Evolutionary conservation across 2,888 invertebrate species (phyloP).

Genomic region (Dynastes maya): DNA sequence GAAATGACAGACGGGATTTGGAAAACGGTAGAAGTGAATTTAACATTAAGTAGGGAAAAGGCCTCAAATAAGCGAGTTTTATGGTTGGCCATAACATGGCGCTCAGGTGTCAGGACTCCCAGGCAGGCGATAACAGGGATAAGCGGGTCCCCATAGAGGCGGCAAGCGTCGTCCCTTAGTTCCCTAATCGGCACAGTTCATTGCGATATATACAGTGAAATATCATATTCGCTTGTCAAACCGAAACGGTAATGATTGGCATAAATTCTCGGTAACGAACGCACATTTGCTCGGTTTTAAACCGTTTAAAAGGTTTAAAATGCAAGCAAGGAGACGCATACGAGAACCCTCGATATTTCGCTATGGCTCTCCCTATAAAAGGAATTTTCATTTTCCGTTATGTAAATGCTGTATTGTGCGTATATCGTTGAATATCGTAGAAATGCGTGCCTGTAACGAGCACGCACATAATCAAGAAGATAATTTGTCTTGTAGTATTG

Average conservation of each 20-base stretch:
- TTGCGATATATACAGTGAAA: constrained; percentile 68
- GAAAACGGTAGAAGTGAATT: constrained; percentile 37
- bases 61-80: constrained; percentile 59
- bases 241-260: constrained; percentile 71
- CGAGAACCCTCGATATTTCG: too few relatives aligned
- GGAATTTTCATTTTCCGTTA: constrained; percentile 60
- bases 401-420: constrained; percentile 54
- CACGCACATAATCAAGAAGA: constrained; percentile 57
- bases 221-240: constrained; percentile 70
- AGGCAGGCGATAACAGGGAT: constrained; percentile 71
- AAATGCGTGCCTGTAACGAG: constrained; percentile 55
- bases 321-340: not conserved
- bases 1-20: constrained; percentile 40
- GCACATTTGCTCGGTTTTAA: constrained; percentile 55
- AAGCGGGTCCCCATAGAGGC: constrained; percentile 63
- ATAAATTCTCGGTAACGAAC: constrained; percentile 70
- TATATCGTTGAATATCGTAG: constrained; percentile 51
- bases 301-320: not conserved
- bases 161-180: constrained; percentile 61
- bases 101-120: constrained; percentile 69
- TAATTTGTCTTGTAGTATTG: constrained; percentile 63
- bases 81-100: constrained; percentile 59
- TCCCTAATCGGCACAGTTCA: constrained; percentile 68
- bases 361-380: constrained; percentile 53
- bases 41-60: constrained; percentile 35